Evolutionary conservation across 1,140 invertebrate genomes (phyloP), one percentile per base, ranked within the genome.

Genomic region (Aradophagus sp.): DNA sequence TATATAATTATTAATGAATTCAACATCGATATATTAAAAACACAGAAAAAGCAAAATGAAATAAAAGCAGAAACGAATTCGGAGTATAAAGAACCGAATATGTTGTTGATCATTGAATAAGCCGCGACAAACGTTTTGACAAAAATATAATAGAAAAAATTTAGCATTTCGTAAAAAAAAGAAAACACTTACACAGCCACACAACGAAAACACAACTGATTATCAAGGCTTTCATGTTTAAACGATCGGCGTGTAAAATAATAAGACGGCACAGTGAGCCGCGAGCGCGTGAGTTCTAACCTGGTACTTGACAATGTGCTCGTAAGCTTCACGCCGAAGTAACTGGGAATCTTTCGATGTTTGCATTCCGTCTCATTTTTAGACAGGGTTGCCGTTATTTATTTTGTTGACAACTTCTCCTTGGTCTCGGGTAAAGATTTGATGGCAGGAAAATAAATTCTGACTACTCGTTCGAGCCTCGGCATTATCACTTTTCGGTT

Each of bases 381-480:
- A 31, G 63, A 52, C 63, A 67, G 63, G 53, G 52, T 67, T 67
- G 63, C 63, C 63, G 63, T 67, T 67, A 52, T 58, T 58, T 58
- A 58, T 67, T 67, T 50, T 58, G 52, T 67, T 67, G 63, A 58
- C 63, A 58, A 38, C 44, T 29, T 29, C 44, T 48, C 6, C 12
- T 36, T 14, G 35, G 19, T 17, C 13, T 48, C 34, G 19, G 56
- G 44, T 31, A 41, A 38, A 44, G 50, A 56, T 50, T 56, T 56
- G 44, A 27, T 29, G 44, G 23, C 27, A 44, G 44, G 42, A 66
- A 56, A 66, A 66, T 50, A 66, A 50, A 66, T 63, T 63, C 59
- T 53, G 15, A 44, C 47, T 15, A 53, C 59, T 45, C 41, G 13
- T 26, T 26, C 2, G 7, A 32, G n/a, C 20, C 20, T 38, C 6